Percentiles rank a stretch among this genome's conserved stretches.
These are phyloP conservation scores for Euzophera pinguis DNA, from an alignment of 2,888 invertebrate genomes.

Conservation along the genomic window DNA sequence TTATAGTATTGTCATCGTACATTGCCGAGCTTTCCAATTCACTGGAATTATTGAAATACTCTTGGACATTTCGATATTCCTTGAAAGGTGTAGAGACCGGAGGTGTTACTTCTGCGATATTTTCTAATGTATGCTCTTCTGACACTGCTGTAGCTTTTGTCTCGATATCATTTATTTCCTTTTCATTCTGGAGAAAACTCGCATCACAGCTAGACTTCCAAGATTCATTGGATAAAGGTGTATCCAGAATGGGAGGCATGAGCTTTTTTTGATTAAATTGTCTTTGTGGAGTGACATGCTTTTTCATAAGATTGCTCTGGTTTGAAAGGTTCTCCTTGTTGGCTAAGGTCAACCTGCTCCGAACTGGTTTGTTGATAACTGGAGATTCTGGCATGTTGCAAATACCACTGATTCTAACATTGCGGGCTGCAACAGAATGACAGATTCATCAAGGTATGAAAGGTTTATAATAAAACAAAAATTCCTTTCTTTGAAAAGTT, in stretches of 20 bases:
- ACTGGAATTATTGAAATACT: slow-evolving; percentile 54
- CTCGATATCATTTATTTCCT: slow-evolving; percentile 53
- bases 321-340: slow-evolving; percentile 54
- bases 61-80: slow-evolving; percentile 54
- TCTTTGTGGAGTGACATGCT: slow-evolving; percentile 23
- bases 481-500: too few relatives aligned
- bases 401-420: slow-evolving; percentile 60
- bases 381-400: slow-evolving; percentile 59
- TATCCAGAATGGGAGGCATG: slow-evolving; percentile 34
- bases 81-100: slow-evolving; percentile 63
- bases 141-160: slow-evolving; percentile 36
- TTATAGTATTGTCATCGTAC: slow-evolving; percentile 54
- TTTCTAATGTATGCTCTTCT: slow-evolving; percentile 44
- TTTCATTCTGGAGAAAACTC: slow-evolving; percentile 63
- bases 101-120: slow-evolving; percentile 51
- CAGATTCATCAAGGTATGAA: not conserved
- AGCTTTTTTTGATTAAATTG: slow-evolving; percentile 18
- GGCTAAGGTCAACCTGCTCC: slow-evolving; percentile 34
- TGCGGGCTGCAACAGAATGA: slow-evolving; percentile 29
- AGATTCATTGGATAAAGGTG: slow-evolving; percentile 52
- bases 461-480: not conserved
- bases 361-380: slow-evolving; percentile 31
- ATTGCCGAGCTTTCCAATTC: slow-evolving; percentile 40
- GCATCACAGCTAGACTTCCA: slow-evolving; percentile 59
- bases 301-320: slow-evolving; percentile 22